Conservation (phyloP, 2,797 vertebrate species). For the Neostethus bicornis region DNA sequence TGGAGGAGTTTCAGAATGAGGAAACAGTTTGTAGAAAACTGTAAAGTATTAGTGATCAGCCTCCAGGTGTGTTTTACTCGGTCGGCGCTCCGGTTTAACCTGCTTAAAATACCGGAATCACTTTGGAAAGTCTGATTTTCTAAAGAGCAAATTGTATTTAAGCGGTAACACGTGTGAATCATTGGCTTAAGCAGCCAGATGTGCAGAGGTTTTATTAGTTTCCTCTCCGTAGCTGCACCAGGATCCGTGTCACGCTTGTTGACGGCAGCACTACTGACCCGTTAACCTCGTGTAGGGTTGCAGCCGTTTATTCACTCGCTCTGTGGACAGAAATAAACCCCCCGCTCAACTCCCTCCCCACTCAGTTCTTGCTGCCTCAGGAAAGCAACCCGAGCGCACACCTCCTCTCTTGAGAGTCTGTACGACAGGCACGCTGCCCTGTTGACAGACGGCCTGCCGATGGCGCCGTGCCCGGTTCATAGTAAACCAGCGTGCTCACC, state of each 20-base stretch:
- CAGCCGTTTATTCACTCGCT: constrained; percentile 12
- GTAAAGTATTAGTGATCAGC: too few relatives aligned
- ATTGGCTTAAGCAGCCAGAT: too few relatives aligned
- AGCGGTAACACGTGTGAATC: too few relatives aligned
- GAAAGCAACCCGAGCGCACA: constrained; percentile 42
- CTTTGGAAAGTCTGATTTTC: too few relatives aligned
- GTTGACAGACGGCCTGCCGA: constrained; percentile 54
- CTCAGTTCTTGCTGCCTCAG: constrained; percentile 18
- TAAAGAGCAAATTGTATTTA: too few relatives aligned
- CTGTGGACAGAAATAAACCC: neutral
- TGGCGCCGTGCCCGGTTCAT: constrained; percentile 51
- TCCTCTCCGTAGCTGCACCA: neutral
- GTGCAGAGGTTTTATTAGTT: too few relatives aligned
- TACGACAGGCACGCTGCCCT: constrained; percentile 35
- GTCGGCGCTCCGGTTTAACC: too few relatives aligned
- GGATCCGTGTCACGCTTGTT: neutral
- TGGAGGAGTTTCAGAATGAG: too few relatives aligned
- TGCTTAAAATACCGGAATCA: too few relatives aligned
- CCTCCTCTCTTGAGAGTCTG: constrained; percentile 32
- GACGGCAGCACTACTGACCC: neutral
- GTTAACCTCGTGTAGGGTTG: neutral
- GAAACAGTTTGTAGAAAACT: too few relatives aligned
- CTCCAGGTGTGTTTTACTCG: too few relatives aligned
- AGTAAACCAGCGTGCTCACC: too few relatives aligned
- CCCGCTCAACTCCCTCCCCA: neutral